A percentile compares a stretch with the other conserved stretches of the same genome.
phyloP scores from a whole-genome alignment of 2,888 invertebrate genomes.

The Clepsis dumicolana region DNA sequence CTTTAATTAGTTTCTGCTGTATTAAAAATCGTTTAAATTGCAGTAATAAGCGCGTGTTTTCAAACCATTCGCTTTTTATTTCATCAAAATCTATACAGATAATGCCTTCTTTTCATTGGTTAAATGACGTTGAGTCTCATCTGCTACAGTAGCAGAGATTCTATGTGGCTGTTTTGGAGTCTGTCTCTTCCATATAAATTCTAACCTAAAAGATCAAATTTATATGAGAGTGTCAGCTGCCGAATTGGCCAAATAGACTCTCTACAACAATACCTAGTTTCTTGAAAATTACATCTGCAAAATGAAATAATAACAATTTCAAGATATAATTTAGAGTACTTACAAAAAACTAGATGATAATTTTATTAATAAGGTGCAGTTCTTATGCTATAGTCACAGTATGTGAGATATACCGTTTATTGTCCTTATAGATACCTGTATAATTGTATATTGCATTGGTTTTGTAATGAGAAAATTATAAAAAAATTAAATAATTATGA shows the following conservation, averaged over 20 bases:
- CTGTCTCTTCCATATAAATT: too few species aligned
- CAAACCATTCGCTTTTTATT: neutral
- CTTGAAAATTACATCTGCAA: neutral
- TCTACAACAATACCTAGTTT: too few species aligned
- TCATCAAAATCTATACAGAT: neutral
- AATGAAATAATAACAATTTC: neutral
- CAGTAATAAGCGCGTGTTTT: too few species aligned
- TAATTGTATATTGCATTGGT: constrained; percentile 28
- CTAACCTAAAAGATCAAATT: too few species aligned
- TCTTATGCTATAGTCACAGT: constrained; percentile 31
- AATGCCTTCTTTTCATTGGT: neutral
- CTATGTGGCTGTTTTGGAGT: too few species aligned
- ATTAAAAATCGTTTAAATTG: too few species aligned
- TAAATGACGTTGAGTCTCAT: constrained; percentile 2
- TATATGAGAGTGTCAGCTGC: too few species aligned
- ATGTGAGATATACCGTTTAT: constrained; percentile 29
- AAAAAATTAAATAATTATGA: constrained; percentile 68
- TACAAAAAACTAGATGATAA: constrained; percentile 35
- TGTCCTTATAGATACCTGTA: constrained; percentile 20
- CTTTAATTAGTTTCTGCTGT: too few species aligned
- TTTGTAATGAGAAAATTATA: constrained; percentile 59
- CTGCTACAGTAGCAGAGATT: too few species aligned
- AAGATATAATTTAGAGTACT: constrained; percentile 23
- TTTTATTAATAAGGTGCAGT: constrained; percentile 31
- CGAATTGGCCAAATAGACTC: too few species aligned